These are phyloP conservation scores for western clawed frog (Xenopus tropicalis) DNA, from an alignment of 2,113 vertebrate genomes.

Conservation along the genomic window UCB_Xtro_10.0 CM004447.2:121826001-121826500, in stretches of 20 bases:
- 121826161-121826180: constrained; percentile 7
- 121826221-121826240: constrained; percentile 28
- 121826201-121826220: constrained; percentile 23
- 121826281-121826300: constrained; percentile 67
- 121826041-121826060: too few relatives aligned
- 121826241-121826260: constrained; percentile 35
- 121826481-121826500: constrained; percentile 57
- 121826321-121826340: constrained; percentile 76
- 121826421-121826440: constrained; percentile 48
- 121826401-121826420: constrained; percentile 53
- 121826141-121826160: constrained; percentile 17
- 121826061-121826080: too few relatives aligned
- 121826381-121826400: constrained; percentile 59
- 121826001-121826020: too few relatives aligned
- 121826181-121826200: constrained; percentile 6
- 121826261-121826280: constrained; percentile 32
- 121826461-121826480: constrained; percentile 80
- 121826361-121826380: constrained; percentile 73
- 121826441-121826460: constrained; percentile 63
- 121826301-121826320: constrained; percentile 56
- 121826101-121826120: too few relatives aligned
- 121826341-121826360: constrained; percentile 63
- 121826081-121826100: too few relatives aligned
- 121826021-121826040: too few relatives aligned
- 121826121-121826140: too few relatives aligned